A percentile compares a stretch with the other conserved stretches of the same genome.
Evolutionary conservation across 2,888 invertebrate species (phyloP).

Genomic region (Thera britannica): DNA sequence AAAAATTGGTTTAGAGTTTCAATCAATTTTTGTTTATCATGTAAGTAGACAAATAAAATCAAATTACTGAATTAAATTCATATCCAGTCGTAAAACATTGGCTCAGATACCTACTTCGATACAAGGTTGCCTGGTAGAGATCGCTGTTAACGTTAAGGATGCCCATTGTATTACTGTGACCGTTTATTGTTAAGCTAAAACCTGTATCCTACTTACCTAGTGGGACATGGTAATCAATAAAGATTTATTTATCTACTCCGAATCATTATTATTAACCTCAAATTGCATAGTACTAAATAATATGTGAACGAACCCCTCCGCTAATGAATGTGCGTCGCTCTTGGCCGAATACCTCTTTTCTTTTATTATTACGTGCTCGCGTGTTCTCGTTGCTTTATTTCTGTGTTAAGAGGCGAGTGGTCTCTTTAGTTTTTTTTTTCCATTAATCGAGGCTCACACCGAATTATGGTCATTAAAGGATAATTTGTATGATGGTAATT

Average conservation of each 20-base stretch:
- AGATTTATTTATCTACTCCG: no score
- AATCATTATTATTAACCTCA: no score
- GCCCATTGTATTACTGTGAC: no score
- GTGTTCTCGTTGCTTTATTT: constrained; percentile 82
- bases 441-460: constrained; percentile 80
- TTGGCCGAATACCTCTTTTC: constrained; percentile 37
- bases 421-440: constrained; percentile 68
- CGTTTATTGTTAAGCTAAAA: no score
- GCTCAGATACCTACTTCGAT: no score
- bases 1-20: background rate
- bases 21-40: background rate
- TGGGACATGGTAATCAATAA: no score
- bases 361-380: constrained; percentile 82
- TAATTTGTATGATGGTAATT: constrained; percentile 85
- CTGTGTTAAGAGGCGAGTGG: constrained; percentile 82
- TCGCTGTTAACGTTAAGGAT: no score
- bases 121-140: no score
- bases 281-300: no score
- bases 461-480: constrained; percentile 85
- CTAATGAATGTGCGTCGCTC: background rate
- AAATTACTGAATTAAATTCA: background rate
- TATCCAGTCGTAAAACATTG: no score
- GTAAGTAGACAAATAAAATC: background rate
- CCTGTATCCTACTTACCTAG: no score
- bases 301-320: background rate